Evolutionary conservation across 2,113 vertebrate genomes (phyloP), one percentile per base, ranked within the genome.

Genomic region (Siniperca chuatsi): DNA sequence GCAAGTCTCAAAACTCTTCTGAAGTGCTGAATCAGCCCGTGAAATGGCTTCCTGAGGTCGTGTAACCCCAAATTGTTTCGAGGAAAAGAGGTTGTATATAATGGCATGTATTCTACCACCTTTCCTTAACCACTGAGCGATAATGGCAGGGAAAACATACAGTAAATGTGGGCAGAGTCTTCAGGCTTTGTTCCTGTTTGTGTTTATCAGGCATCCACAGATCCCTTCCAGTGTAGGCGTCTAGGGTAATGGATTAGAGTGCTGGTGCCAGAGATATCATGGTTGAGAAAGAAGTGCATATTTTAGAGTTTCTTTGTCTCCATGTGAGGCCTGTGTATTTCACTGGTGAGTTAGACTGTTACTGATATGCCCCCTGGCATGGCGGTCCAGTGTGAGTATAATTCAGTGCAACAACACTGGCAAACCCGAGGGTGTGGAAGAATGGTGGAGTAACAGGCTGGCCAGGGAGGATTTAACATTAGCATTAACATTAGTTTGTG

Each of bases 171-270:
- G 91, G 93, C 81, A 89, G 89, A 94, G 90, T 86, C 92, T 93
- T 77, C 65, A 25, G 84, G 90, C 90, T 93, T 94, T 94, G 93
- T 92, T 89, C 89, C 84, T 92, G 90, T 92, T 93, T 89, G 89
- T 91, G 89, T 95, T 95, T 95, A 94, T 95, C 94, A 93, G 87
- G 80, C 89, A 82, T 82, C 90, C 92, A 82, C 93, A 94, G 93
- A 94, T 92, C 89, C 92, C 89, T 91, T 92, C 80, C 76, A 87
- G 92, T 90, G 93, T 94, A 83, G 94, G 94, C 86, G 92, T 93
- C 85, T 85, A 25, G 93, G 93, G 92, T 93, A 94, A 95, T 94
- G 94, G 94, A 95, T 95, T 94, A 95, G 92, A 89, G 88, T 52
- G 60, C 86, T 92, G 91, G 81, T 90, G 86, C 91, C 89, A 89